Evolutionary conservation across 1,140 invertebrate genomes (phyloP), one percentile per base, ranked within the genome.

Genomic region (Drosophila takahashii): DNA sequence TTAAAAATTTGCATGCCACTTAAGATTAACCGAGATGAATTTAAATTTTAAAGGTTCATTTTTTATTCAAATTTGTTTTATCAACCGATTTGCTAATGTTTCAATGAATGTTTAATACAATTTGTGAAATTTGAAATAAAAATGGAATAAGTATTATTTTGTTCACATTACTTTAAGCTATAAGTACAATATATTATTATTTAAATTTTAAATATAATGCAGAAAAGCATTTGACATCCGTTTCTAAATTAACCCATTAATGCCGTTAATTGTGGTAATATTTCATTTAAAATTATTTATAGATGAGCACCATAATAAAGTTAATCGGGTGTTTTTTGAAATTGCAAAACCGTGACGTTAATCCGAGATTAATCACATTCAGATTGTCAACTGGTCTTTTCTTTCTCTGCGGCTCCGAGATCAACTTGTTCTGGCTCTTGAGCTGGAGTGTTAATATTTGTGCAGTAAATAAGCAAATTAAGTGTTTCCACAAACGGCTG

Each of bases 391-490:
- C 32, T 69, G 29, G 44, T 59, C 47, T 22, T 22, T 22, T 3
- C 22, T 3, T 22, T 32, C 36, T 22, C 22, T 37, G 29, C 48
- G 16, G 36, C 8, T 69, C 15, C 16, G 66, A 48, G 50, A 70
- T 70, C 64, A 70, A 70, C 66, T 48, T 69, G 51, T 70, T 70
- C 50, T 47, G 42, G 34, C 66, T 69, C 64, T 45, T 15, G n/a
- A 45, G 66, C 62, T 54, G 6, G 41, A 69, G 66, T 56, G 64
- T 57, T 70, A 70, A 70, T 70, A 70, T 70, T 70, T 70, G 66
- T 70, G 66, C 64, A 48, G 53, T 70, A 70, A 70, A 70, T 70
- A 70, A 50, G 69, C 66, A 71, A 71, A 72, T 72, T 72, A 72
- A 71, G 69, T 72, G 66, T 59, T 59, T 71, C 26, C 66, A 69